Base-by-base conservation (phyloP, 2,888 invertebrate genomes). In the Zootermopsis nevadensis region DNA sequence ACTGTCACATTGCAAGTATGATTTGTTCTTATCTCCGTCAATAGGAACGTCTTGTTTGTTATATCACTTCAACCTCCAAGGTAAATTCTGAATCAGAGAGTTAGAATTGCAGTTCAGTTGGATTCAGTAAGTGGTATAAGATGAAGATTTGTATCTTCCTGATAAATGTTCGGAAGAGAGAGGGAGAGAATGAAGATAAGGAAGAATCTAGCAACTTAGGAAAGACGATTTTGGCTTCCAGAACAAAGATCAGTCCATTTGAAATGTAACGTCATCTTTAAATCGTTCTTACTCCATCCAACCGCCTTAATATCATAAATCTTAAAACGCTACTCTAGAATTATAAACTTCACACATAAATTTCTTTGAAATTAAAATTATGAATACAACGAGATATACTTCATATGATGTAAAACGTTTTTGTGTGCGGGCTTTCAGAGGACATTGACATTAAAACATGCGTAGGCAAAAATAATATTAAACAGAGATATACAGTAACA, bases 101-200 rank as follows among this genome's bases (percentile, higher is more conserved):
- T n/a, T 60, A 60, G n/a, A 60, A n/a, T 27, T 60, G 15, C 60
- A n/a, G 27, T 27, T n/a, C 8, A n/a, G 60, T 60, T 27, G 60
- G 60, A 60, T 60, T 12, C 60, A 27, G 60, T 60, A 60, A 7
- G 24, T 60, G n/a, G 60, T 27, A 60, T 60, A 12, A 19, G 33
- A 77, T 77, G 31, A 77, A 55, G 77, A 77, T 55, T 77, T 55
- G 55, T 77, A 53, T 53, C 77, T 10, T 48, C 31, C 55, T 48
- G 77, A 77, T 77, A 77, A 77, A 77, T 77, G 77, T 30, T 27
- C 15, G 53, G 15, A 24, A 55, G 15, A 24, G 33, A 77, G 55
- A 22, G 10, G n/a, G 31, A 77, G 8, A 55, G 48, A 55, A 33
- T 27, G 60, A 60, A 60, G 60, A 77, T 24, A 55, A 55, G 42